Conservation (phyloP, 2,888 invertebrate genomes). For the Xestia xanthographa region DNA sequence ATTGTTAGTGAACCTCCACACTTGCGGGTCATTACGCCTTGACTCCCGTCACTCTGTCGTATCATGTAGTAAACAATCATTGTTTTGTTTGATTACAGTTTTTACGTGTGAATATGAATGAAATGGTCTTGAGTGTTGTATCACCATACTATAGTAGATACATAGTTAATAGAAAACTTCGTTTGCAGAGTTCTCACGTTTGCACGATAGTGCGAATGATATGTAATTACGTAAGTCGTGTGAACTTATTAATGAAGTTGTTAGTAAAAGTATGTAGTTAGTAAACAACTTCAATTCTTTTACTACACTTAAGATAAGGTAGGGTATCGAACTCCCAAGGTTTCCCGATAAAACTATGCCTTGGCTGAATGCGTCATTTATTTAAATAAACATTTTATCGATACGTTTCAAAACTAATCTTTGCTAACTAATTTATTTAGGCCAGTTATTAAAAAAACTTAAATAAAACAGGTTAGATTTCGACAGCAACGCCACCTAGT, state of each 20-base stretch:
- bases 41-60: slow-evolving; percentile 26
- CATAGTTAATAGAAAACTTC: slow-evolving; percentile 26
- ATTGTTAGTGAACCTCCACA: slow-evolving; percentile 69
- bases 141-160: slow-evolving; percentile 2
- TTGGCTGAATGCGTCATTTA: too few species aligned
- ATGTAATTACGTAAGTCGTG: slow-evolving; percentile 23
- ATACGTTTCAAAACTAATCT: neutral
- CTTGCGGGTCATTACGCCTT: slow-evolving; percentile 66
- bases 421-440: neutral
- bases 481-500: slow-evolving; percentile 62
- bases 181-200: slow-evolving; percentile 36
- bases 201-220: slow-evolving; percentile 14
- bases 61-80: slow-evolving; percentile 39
- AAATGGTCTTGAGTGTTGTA: slow-evolving; percentile 38
- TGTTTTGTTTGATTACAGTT: slow-evolving; percentile 47
- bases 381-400: neutral
- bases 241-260: slow-evolving; percentile 9
- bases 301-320: slow-evolving; percentile 34
- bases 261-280: slow-evolving; percentile 15
- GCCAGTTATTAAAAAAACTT: neutral
- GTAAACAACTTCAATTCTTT: slow-evolving; percentile 27
- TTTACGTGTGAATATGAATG: slow-evolving; percentile 51
- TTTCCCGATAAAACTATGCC: slow-evolving; percentile 4
- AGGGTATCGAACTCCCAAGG: slow-evolving; percentile 47
- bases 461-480: neutral